phyloP scores from a whole-genome alignment of 92 coral and sea anemone species.

The Phenganax subtilis region DNA sequence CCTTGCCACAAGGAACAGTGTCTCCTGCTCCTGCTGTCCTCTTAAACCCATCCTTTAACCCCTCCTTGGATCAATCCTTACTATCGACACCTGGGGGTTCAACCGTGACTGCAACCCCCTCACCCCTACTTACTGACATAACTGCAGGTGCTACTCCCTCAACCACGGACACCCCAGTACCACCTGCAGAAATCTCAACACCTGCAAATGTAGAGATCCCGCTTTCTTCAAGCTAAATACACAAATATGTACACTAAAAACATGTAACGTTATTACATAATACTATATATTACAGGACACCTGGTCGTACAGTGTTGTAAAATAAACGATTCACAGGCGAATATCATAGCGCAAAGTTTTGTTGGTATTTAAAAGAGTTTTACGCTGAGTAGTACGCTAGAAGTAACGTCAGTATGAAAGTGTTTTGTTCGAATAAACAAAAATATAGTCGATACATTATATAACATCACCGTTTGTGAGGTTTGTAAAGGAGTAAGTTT shows the following conservation, averaged over 20 bases:
- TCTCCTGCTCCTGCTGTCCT: slow-evolving; percentile 44
- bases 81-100: slow-evolving; percentile 32
- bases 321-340: background rate
- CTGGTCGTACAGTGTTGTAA: background rate
- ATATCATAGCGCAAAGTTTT: too few relatives aligned
- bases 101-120: slow-evolving; percentile 79
- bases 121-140: slow-evolving; percentile 77
- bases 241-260: background rate
- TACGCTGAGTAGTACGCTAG: too few relatives aligned
- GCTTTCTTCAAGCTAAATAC: background rate
- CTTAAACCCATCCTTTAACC: slow-evolving; percentile 47
- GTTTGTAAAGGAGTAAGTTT: too few relatives aligned
- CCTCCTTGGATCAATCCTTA: slow-evolving; percentile 53
- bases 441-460: too few relatives aligned
- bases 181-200: slow-evolving; percentile 7
- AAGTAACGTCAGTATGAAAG: too few relatives aligned
- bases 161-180: slow-evolving; percentile 27
- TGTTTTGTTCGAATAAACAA: too few relatives aligned
- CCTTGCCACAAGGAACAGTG: slow-evolving; percentile 11
- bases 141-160: slow-evolving; percentile 95
- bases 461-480: too few relatives aligned
- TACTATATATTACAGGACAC: background rate
- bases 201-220: slow-evolving; percentile 25
- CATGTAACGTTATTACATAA: background rate
- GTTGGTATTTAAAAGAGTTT: too few relatives aligned